Conservation (phyloP, 2,113 vertebrate species). For the Prunella himalayana region DNA sequence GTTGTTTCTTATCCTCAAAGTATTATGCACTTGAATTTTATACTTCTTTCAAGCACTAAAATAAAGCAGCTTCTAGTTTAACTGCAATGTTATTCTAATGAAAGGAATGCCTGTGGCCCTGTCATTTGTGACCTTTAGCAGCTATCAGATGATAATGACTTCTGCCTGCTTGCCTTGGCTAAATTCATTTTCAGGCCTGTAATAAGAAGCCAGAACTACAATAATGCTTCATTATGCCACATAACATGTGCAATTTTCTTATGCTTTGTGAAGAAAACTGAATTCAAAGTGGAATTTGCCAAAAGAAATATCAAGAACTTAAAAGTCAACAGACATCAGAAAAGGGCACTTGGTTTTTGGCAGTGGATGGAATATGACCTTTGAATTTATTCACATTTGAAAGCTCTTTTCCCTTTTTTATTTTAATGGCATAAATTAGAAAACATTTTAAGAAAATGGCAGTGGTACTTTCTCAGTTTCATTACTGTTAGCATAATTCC, state of each 20-base stretch:
- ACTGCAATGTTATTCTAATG: not conserved
- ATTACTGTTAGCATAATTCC: not conserved
- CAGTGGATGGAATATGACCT: not conserved
- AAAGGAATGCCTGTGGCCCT: not conserved
- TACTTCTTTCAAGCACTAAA: not conserved
- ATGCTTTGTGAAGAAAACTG: not conserved
- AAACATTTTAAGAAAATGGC: not conserved
- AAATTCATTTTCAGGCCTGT: not conserved
- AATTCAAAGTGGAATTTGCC: slow-evolving; percentile 18
- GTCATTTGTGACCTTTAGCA: slow-evolving; percentile 33
- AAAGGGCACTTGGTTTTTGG: slow-evolving; percentile 8
- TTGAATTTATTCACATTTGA: slow-evolving; percentile 21
- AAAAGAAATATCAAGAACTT: slow-evolving; percentile 34
- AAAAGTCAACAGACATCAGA: slow-evolving; percentile 32
- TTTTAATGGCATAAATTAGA: not conserved
- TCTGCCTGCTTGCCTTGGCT: not conserved
- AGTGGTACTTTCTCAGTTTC: not conserved
- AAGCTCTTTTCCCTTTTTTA: not conserved
- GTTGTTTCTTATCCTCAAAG: not conserved
- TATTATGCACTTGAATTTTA: not conserved
- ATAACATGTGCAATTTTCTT: not conserved
- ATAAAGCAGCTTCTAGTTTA: not conserved
- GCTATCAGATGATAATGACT: not conserved
- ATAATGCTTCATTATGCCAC: slow-evolving; percentile 7
- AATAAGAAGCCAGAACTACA: not conserved